phyloP scores from a whole-genome alignment of 2,888 invertebrate genomes.

The Allophyes oxyacanthae region DNA sequence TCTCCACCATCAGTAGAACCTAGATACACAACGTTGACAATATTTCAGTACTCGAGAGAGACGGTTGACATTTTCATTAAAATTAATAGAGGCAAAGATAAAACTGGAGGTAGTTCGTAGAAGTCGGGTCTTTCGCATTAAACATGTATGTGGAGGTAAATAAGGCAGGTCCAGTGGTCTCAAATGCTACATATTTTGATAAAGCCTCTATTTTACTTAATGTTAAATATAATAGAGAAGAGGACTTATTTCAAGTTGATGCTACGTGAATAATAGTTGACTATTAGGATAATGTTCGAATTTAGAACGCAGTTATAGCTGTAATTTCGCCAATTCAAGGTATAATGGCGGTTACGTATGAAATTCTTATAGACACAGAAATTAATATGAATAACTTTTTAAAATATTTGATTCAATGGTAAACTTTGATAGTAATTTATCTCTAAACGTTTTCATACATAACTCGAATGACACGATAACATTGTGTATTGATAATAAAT shows the following conservation, averaged over 20 bases:
- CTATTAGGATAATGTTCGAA: not conserved
- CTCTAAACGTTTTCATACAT: no score
- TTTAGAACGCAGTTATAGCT: not conserved
- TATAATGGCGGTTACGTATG: no score
- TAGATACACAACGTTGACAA: constrained; percentile 9
- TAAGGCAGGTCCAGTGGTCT: constrained; percentile 3
- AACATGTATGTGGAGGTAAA: constrained; percentile 28
- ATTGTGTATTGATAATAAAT: no score
- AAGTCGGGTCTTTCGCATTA: constrained; percentile 36
- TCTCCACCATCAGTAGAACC: constrained; percentile 5
- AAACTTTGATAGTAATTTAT: no score
- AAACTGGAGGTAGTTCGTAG: constrained; percentile 34
- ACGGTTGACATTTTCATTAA: constrained; percentile 48
- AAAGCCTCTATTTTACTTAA: constrained; percentile 10
- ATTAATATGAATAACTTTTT: no score
- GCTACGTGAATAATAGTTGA: not conserved
- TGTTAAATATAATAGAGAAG: not conserved
- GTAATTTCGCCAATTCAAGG: not conserved
- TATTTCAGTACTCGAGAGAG: constrained; percentile 24
- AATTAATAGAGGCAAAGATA: constrained; percentile 45
- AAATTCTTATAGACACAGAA: not conserved
- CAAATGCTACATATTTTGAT: constrained; percentile 6
- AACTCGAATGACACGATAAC: no score
- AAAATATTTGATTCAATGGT: not conserved
- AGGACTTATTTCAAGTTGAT: not conserved